Evolutionary conservation across 2,888 invertebrate genomes (phyloP), one percentile per base, ranked within the genome.

Genomic region (Chironomus tentans): DNA sequence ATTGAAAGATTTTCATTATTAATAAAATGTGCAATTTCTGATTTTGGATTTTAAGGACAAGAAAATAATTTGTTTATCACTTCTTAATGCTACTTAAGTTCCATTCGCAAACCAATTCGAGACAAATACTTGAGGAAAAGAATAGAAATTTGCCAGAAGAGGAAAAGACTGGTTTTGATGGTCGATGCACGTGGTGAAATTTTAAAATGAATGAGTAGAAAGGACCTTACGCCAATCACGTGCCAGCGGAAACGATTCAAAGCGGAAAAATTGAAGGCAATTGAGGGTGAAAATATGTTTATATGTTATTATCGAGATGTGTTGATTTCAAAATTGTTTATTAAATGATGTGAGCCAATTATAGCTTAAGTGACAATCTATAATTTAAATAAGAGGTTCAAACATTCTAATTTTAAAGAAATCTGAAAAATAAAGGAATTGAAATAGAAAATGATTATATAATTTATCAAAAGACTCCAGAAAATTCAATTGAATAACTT

Each of bases 281-380:
- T 72, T 61, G 72, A 72, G 72, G 72, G 72, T 46, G 65, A 72
- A 72, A 65, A 65, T 65, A 65, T 65, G 65, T 65, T 65, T 65
- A 13, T 21, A 21, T 65, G 65, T 24, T 65, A 65, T 24, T 65
- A 65, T 65, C 22, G 24, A 21, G 65, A 65, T 65, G 65, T 65
- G 65, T 65, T 65, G 65, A 65, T 65, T 65, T 65, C 65, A 24
- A 38, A 10, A 38, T 38, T 38, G 38, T 38, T 38, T 38, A 38
- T 38, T 38, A 38, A 65, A 18, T 56, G 56, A 56, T 56, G 18
- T 13, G 21, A 65, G 65, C 65, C 65, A 65, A 65, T 65, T 65
- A 65, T 65, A 65, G 65, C 12, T 18, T 24, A 21, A 21, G 65
- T 65, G 22, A 24, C 22, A 21, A 22, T 21, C 21, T 65, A 10